Percentiles rank a stretch among this genome's conserved stretches.
These are phyloP conservation scores for Drosophila anceps DNA, from an alignment of 2,888 invertebrate genomes.

Conservation along the genomic window DNA sequence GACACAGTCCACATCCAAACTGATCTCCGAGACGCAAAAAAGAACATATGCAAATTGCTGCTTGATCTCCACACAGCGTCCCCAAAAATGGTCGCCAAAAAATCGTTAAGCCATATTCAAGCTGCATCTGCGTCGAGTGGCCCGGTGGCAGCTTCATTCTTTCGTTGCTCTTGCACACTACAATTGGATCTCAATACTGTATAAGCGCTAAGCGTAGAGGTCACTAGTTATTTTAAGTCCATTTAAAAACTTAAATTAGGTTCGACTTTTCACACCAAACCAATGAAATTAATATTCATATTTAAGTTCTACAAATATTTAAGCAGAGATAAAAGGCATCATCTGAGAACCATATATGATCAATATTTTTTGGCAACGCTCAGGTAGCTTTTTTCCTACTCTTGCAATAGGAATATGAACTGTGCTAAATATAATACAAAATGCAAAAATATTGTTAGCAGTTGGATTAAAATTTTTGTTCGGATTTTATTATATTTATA, in stretches of 20 bases:
- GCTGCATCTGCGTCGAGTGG: constrained; percentile 34
- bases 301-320: too few relatives aligned
- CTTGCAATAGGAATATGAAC: too few relatives aligned
- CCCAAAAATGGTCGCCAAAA: constrained; percentile 71
- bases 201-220: neutral
- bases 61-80: constrained; percentile 41
- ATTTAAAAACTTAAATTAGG: neutral
- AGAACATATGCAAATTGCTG: constrained; percentile 67
- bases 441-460: too few relatives aligned
- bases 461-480: too few relatives aligned
- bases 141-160: constrained; percentile 14
- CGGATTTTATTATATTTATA: too few relatives aligned
- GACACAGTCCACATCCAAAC: neutral
- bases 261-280: neutral
- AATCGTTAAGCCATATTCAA: constrained; percentile 69
- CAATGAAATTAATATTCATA: neutral
- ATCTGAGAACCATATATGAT: too few relatives aligned
- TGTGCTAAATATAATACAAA: too few relatives aligned
- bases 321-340: too few relatives aligned
- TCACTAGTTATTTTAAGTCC: neutral
- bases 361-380: too few relatives aligned
- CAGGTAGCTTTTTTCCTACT: too few relatives aligned
- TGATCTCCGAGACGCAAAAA: constrained; percentile 24
- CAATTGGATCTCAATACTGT: constrained; percentile 8
- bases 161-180: constrained; percentile 5